Base-by-base conservation (phyloP, 2,888 invertebrate genomes). In the Patella depressa region DNA sequence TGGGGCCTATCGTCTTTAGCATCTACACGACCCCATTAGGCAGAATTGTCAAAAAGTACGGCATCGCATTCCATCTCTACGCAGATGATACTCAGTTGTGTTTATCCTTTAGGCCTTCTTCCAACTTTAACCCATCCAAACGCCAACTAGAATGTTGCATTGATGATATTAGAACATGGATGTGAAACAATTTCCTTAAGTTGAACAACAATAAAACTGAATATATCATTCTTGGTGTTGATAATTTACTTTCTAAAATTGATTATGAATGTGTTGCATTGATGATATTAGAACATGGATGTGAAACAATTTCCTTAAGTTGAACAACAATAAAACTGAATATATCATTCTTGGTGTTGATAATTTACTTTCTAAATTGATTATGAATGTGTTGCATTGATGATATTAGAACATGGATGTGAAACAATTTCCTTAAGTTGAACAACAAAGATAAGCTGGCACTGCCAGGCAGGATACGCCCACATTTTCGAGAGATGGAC, bases 41-140 rank as follows among this genome's bases (percentile, higher is more conserved):
- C 5, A 57, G n/a, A 9, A 12, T 57, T 17, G 57, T 57, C 5
- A 4, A 57, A 4, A 57, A n/a, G 57, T n/a, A 57, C n/a, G 57
- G 57, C n/a, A 15, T 57, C 15, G 57, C 15, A 17, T 57, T 57
- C n/a, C 57, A 57, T 57, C n/a, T 57, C 15, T 57, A 57, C 15
- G 57, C 57, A 57, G 57, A 57, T n/a, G 57, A 57, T n/a, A 57
- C 57, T 3, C 57, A 57, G 57, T 57, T 57, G n/a, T 57, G n/a
- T 57, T 14, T 57, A 14, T 57, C 57, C n/a, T 57, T 57, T 57
- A 57, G n/a, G n/a, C 57, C 57, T 11, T 57, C 57, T 57, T 15
- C n/a, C 4, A 57, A 57, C n/a, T 57, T 57, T 57, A 57, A 57
- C 15, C 15, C n/a, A 17, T 57, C 17, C n/a, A 57, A 57, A 57